phyloP scores from a whole-genome alignment of 2,888 invertebrate genomes.

The Drosophila fulvimacula region DNA sequence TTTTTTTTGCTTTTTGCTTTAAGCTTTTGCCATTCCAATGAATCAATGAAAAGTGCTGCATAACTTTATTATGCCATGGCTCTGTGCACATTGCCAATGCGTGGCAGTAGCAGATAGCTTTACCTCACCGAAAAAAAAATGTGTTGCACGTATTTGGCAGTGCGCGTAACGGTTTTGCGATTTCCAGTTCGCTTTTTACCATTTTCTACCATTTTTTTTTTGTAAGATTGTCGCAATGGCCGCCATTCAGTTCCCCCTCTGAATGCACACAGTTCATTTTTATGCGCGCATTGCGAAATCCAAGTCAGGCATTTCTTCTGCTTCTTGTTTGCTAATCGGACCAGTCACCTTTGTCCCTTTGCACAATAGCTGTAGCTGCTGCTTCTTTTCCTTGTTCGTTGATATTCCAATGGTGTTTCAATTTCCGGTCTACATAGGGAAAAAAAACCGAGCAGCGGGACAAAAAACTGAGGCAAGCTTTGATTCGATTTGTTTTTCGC shows the following conservation, averaged over 20 bases:
- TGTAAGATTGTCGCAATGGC: conserved; percentile 38
- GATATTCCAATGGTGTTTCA: conserved; percentile 65
- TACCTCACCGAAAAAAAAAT: background rate
- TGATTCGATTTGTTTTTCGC: conserved; percentile 30
- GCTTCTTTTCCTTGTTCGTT: conserved; percentile 40
- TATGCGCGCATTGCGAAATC: conserved; percentile 50
- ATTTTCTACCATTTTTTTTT: conserved; percentile 29
- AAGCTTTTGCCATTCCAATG: conserved; percentile 34
- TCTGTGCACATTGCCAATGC: conserved; percentile 1
- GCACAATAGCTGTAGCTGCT: background rate
- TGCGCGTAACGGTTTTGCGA: conserved; percentile 55
- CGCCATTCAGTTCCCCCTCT: background rate
- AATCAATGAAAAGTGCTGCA: conserved; percentile 72
- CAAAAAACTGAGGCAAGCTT: background rate
- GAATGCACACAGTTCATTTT: conserved; percentile 70
- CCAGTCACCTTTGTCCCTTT: background rate
- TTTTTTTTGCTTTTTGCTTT: background rate
- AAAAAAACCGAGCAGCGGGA: background rate
- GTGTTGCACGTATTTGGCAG: conserved; percentile 52
- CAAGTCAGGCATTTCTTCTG: conserved; percentile 44
- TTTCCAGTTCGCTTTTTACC: conserved; percentile 62
- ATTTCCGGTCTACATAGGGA: conserved; percentile 48
- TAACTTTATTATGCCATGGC: conserved; percentile 63
- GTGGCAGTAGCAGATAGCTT: conserved; percentile 31
- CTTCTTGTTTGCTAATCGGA: conserved; percentile 62